Conservation (phyloP, 2,113 vertebrate species). For the Alligator sinensis region DNA sequence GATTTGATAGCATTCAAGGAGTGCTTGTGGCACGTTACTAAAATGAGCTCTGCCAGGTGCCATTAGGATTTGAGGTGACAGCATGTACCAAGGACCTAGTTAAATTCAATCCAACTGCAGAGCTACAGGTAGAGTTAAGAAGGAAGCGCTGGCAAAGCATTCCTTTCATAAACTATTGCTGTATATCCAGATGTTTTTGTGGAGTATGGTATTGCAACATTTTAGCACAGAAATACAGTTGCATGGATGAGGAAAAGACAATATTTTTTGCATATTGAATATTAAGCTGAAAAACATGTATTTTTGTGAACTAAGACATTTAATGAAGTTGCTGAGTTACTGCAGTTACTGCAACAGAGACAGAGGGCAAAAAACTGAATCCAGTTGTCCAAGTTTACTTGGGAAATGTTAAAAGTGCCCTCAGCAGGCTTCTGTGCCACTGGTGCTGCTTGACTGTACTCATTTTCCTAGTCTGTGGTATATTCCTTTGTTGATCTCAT, state of each 20-base stretch:
- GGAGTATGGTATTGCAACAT: not conserved
- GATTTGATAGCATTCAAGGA: conserved; percentile 69
- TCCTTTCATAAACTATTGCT: conserved; percentile 32
- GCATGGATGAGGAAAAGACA: not conserved
- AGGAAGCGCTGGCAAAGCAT: conserved; percentile 13
- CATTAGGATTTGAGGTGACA: not conserved
- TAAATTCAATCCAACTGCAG: not conserved
- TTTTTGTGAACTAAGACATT: conserved; percentile 6
- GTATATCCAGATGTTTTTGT: not conserved
- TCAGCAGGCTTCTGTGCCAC: conserved; percentile 81
- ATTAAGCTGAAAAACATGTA: not conserved
- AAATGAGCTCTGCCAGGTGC: conserved; percentile 30
- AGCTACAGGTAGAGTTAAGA: not conserved
- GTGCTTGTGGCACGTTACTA: conserved; percentile 79
- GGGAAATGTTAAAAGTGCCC: conserved; percentile 13
- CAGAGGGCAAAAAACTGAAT: conserved; percentile 69
- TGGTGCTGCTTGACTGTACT: conserved; percentile 83
- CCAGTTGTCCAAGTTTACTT: not conserved
- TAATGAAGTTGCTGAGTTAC: conserved; percentile 90
- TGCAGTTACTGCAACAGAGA: conserved; percentile 71
- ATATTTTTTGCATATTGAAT: not conserved
- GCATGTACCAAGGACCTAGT: conserved; percentile 10
- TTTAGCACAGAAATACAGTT: conserved; percentile 32
- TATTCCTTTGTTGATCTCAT: conserved; percentile 23
- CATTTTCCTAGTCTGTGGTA: conserved; percentile 32